Evolutionary conservation across 2,888 invertebrate species (phyloP).

Genomic region (Heliconius ethilla): DNA sequence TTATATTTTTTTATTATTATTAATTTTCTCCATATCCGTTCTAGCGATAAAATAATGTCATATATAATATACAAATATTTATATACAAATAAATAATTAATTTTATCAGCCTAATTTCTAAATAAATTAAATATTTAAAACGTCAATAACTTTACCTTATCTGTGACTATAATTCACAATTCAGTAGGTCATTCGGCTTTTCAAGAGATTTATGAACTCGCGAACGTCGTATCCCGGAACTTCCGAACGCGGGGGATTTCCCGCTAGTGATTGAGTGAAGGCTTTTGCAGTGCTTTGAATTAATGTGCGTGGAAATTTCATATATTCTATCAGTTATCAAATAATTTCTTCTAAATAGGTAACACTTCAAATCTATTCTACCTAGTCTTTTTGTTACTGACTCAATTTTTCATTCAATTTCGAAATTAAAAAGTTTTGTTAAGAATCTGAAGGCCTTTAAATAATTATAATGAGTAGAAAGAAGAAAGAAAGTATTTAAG

Average conservation of each 20-base stretch:
- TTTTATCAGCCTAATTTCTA: too few relatives aligned
- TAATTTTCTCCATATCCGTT: too few relatives aligned
- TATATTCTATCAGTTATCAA: neutral
- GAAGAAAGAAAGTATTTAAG: neutral
- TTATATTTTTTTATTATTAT: too few relatives aligned
- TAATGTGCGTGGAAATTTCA: neutral
- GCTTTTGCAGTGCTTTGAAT: neutral
- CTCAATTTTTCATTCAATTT: neutral
- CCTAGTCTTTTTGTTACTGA: neutral
- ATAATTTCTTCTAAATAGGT: too few relatives aligned
- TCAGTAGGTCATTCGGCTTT: constrained; percentile 16
- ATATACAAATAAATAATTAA: too few relatives aligned
- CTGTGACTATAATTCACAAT: neutral
- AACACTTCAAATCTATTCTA: neutral
- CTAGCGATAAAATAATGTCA: too few relatives aligned
- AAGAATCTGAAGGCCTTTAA: neutral
- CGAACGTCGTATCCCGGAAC: constrained; percentile 14
- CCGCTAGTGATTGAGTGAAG: constrained; percentile 4
- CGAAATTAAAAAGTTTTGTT: neutral
- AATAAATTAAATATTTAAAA: neutral
- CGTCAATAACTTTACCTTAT: neutral
- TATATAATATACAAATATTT: too few relatives aligned
- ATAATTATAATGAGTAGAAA: neutral
- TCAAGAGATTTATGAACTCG: constrained; percentile 23
- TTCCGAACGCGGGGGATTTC: constrained; percentile 17